These are phyloP conservation scores for Maniola hyperantus DNA, from an alignment of 2,888 invertebrate genomes.

Conservation along the genomic window DNA sequence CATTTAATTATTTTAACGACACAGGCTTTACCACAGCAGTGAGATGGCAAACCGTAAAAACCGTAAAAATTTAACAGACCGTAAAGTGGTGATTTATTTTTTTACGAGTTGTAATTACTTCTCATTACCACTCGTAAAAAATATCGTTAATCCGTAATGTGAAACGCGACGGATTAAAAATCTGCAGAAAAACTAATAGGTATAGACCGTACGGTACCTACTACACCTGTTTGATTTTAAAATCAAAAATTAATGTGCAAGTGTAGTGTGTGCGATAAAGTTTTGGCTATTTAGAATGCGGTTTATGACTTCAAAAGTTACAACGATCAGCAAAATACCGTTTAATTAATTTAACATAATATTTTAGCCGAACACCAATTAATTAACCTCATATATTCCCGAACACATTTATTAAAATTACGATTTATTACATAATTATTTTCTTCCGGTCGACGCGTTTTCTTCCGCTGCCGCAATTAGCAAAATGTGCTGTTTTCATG, in stretches of 20 bases:
- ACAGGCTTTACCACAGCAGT: constrained; percentile 28
- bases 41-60: constrained; percentile 35
- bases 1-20: constrained; percentile 34
- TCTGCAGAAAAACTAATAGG: neutral
- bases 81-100: constrained; percentile 39
- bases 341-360: neutral
- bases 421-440: constrained; percentile 37
- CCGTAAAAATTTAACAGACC: constrained; percentile 37
- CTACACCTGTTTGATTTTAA: neutral
- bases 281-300: no score
- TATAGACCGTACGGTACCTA: no score
- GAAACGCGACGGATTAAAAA: constrained; percentile 32
- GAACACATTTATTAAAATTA: constrained; percentile 14
- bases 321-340: neutral
- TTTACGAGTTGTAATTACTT: constrained; percentile 41
- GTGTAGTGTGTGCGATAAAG: neutral
- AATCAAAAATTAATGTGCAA: neutral
- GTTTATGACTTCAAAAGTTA: neutral
- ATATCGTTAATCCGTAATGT: constrained; percentile 35
- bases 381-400: constrained; percentile 8
- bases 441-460: constrained; percentile 36
- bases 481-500: constrained; percentile 29
- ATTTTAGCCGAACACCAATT: constrained; percentile 1
- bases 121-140: constrained; percentile 42
- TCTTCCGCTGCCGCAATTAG: constrained; percentile 31